Evolutionary conservation across 2,888 invertebrate genomes (phyloP).

Genomic region (Hyalella azteca): DNA sequence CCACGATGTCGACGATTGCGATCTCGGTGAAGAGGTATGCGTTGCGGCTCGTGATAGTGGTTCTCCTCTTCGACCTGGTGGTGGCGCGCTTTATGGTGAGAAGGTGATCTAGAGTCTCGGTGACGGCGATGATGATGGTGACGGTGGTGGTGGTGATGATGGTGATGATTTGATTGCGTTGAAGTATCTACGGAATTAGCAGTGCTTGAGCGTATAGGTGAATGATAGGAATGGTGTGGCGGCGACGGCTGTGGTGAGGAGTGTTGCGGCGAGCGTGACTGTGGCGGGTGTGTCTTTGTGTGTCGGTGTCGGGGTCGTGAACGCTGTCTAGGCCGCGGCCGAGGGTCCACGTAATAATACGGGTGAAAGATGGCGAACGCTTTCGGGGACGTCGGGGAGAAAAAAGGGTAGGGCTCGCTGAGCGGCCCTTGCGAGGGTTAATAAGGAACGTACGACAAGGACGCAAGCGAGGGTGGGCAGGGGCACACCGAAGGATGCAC

Average conservation of each 20-base stretch:
- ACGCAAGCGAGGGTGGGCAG: conserved; percentile 12
- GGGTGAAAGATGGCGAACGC: conserved; percentile 46
- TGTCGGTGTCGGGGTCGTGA: conserved; percentile 42
- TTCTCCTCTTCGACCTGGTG: conserved; percentile 31
- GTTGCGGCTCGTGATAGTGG: conserved; percentile 38
- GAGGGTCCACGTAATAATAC: conserved; percentile 43
- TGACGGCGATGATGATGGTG: conserved; percentile 32
- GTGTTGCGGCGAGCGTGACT: conserved; percentile 29
- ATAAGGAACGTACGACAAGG: conserved; percentile 1
- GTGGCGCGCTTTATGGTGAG: neutral
- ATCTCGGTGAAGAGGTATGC: conserved; percentile 8
- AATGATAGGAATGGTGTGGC: conserved; percentile 31
- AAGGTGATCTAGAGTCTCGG: conserved; percentile 10
- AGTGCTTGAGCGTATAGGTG: conserved; percentile 26
- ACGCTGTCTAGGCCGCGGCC: conserved; percentile 43
- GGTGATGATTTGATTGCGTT: conserved; percentile 9
- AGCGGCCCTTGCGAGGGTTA: conserved; percentile 26
- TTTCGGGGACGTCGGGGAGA: conserved; percentile 35
- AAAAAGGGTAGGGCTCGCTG: conserved; percentile 35
- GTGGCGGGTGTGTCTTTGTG: conserved; percentile 39
- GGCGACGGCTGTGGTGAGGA: conserved; percentile 23
- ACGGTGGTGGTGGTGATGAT: conserved; percentile 12
- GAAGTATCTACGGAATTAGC: conserved; percentile 34
- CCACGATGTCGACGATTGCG: conserved; percentile 25
- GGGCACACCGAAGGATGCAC: neutral